These are phyloP conservation scores for Ariolimax columbianus DNA, from an alignment of 2,888 invertebrate species.

Conservation along the genomic window DNA sequence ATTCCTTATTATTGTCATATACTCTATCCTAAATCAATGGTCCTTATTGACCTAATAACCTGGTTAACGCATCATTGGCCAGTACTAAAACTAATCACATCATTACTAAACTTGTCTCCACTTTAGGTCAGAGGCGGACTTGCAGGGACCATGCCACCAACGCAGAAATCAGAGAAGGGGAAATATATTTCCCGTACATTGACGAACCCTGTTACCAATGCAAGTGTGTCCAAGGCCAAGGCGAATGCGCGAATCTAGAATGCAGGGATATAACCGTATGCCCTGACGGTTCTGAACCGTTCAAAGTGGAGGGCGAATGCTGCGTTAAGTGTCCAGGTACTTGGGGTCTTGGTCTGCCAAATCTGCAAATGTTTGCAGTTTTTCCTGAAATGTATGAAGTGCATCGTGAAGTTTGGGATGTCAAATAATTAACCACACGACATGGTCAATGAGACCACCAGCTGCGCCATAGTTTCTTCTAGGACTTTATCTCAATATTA, in stretches of 20 bases:
- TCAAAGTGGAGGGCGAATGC: slow-evolving; percentile 53
- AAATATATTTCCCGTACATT: slow-evolving; percentile 46
- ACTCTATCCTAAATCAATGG: no score
- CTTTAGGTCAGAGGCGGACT: not conserved
- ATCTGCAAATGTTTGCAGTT: not conserved
- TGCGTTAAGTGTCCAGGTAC: slow-evolving; percentile 54
- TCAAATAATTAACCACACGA: no score
- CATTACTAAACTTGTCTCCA: not conserved
- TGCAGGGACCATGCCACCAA: slow-evolving; percentile 43
- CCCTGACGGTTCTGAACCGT: slow-evolving; percentile 51
- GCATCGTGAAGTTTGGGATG: no score
- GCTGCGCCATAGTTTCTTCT: no score
- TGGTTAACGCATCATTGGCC: no score
- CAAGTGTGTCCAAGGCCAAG: slow-evolving; percentile 35
- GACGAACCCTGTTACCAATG: slow-evolving; percentile 55
- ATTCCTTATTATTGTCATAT: no score
- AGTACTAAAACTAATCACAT: not conserved
- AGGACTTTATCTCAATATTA: no score
- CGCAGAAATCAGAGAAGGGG: slow-evolving; percentile 34
- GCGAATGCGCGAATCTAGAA: slow-evolving; percentile 39
- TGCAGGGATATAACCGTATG: slow-evolving; percentile 47
- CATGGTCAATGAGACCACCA: no score
- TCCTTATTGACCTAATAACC: no score
- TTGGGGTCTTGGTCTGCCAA: not conserved
- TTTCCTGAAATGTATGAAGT: not conserved